A percentile compares a stretch with the other conserved stretches of the same genome.
These are phyloP conservation scores for Spongilla lacustris DNA, from an alignment of 37 sponge, comb jelly and placozoan genomes.

Conservation along the genomic window DNA sequence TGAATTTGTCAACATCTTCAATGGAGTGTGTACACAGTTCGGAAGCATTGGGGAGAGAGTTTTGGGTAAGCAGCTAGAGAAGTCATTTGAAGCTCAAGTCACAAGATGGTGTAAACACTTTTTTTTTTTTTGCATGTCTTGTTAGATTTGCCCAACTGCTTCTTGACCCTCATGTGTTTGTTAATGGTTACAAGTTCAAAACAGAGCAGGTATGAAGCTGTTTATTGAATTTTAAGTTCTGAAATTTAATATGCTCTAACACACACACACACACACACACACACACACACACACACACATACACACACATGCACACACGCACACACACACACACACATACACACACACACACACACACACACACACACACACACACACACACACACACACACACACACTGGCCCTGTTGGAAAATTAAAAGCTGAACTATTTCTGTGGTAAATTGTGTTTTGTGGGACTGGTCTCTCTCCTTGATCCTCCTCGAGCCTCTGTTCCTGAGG, in stretches of 20 bases:
- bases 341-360: no score
- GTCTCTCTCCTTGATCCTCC: conserved; percentile 97
- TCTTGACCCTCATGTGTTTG: conserved; percentile 67
- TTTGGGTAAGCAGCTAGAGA: conserved; percentile 63
- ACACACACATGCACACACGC: no score
- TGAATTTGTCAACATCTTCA: conserved; percentile 63
- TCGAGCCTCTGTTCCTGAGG: conserved; percentile 90
- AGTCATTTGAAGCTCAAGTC: no score
- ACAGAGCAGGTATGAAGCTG: conserved; percentile 58
- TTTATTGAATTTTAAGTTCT: background rate
- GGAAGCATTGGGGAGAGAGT: conserved; percentile 97
- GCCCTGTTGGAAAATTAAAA: no score
- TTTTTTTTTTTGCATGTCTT: no score
- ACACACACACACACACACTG: no score
- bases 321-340: no score
- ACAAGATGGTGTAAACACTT: background rate
- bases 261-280: no score
- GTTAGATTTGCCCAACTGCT: conserved; percentile 74
- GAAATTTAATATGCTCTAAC: background rate
- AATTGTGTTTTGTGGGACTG: conserved; percentile 91
- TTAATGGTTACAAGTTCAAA: conserved; percentile 77
- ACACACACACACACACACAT: no score
- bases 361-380: no score
- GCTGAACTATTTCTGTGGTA: conserved; percentile 86
- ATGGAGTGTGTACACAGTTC: conserved; percentile 71